A percentile compares a stretch with the other conserved stretches of the same genome.
Conservation (phyloP, 1,140 invertebrate genomes). For the Drosophila neocordata region DNA sequence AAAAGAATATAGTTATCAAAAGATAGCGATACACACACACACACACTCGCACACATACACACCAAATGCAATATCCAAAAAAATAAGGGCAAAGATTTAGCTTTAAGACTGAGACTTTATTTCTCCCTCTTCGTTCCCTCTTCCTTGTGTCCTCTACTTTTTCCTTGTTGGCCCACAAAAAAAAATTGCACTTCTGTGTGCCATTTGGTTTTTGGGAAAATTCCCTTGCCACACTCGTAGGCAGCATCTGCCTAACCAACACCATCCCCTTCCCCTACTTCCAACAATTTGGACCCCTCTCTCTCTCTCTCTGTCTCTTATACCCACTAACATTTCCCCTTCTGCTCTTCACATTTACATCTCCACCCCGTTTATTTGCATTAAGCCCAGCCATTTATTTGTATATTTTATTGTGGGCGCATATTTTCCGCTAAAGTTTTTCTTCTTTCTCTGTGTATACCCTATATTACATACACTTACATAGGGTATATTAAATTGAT, state of each 20-base stretch:
- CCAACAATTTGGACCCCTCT: background rate
- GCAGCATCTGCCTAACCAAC: constrained; percentile 24
- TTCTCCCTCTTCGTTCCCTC: constrained; percentile 10
- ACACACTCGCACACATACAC: too few relatives aligned
- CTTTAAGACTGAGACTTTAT: constrained; percentile 33
- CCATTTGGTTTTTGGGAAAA: constrained; percentile 70
- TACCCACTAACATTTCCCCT: background rate
- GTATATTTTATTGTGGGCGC: constrained; percentile 77
- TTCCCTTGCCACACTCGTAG: constrained; percentile 52
- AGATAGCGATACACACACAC: constrained; percentile 15
- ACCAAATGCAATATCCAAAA: constrained; percentile 30
- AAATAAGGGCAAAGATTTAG: constrained; percentile 30
- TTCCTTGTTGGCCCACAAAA: constrained; percentile 36
- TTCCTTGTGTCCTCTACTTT: constrained; percentile 23
- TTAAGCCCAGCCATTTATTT: constrained; percentile 76
- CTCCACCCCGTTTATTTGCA: constrained; percentile 60
- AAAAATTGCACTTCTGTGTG: constrained; percentile 76
- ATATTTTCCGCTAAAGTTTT: constrained; percentile 78
- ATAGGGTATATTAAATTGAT: background rate
- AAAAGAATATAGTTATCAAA: constrained; percentile 29
- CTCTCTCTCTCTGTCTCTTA: background rate
- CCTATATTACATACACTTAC: background rate
- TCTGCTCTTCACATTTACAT: background rate
- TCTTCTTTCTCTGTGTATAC: constrained; percentile 30
- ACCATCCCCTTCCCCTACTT: too few relatives aligned